A percentile compares a stretch with the other conserved stretches of the same genome.
These are phyloP conservation scores for Pogonocichla stellata DNA, from an alignment of 2,113 vertebrate species.

Conservation along the genomic window DNA sequence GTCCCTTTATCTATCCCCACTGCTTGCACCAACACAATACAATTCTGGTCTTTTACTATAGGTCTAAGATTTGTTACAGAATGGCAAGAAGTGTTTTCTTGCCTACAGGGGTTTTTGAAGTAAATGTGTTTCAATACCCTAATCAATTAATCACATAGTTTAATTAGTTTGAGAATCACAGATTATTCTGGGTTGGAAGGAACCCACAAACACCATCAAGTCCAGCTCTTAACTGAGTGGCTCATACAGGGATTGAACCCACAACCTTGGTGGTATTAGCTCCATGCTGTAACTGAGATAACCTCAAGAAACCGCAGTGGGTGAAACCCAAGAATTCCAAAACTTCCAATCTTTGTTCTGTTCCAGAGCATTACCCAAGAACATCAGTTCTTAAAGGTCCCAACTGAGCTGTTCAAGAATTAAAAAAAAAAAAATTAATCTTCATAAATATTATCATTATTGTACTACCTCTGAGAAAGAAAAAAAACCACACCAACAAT, in stretches of 20 bases:
- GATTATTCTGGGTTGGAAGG: not conserved
- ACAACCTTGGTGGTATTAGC: not conserved
- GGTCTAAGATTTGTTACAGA: not conserved
- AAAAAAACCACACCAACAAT: not conserved
- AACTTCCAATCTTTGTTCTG: not conserved
- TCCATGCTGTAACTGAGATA: rapidly evolving
- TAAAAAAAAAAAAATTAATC: not conserved
- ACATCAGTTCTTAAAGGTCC: not conserved
- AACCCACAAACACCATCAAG: not conserved
- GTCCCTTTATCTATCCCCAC: not conserved
- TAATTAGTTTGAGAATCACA: not conserved
- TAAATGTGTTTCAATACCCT: not conserved
- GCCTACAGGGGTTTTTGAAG: not conserved
- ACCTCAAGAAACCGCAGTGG: rapidly evolving
- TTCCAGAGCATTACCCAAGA: not conserved
- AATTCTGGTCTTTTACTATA: not conserved
- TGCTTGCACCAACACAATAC: not conserved
- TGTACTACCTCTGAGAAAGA: not conserved
- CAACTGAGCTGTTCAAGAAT: not conserved
- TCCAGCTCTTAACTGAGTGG: not conserved
- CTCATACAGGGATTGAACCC: not conserved
- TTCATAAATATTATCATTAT: not conserved
- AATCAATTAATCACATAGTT: not conserved
- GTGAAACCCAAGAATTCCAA: not conserved
- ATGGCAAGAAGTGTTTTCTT: not conserved